Percentiles rank a stretch among this genome's conserved stretches.
Conservation (phyloP, 2,113 vertebrate genomes). For the Opisthocomus hoazin region DNA sequence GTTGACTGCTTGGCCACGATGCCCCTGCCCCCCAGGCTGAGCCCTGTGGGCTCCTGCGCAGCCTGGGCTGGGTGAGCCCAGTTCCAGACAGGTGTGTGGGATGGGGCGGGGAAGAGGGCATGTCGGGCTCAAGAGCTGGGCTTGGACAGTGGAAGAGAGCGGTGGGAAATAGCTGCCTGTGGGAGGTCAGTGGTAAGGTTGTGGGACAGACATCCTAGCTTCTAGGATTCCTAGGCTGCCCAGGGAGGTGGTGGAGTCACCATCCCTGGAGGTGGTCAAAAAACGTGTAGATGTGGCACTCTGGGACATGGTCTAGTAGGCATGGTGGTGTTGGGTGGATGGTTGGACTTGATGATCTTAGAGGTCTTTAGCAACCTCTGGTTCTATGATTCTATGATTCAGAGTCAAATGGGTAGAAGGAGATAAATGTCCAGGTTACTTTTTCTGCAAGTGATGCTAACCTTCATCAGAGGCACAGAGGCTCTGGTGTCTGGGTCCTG, state of each 20-base stretch:
- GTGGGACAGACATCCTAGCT: accelerated
- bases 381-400: too few species aligned
- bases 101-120: too few species aligned
- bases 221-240: too few species aligned
- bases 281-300: too few species aligned
- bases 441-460: background rate
- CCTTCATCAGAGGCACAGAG: accelerated
- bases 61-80: background rate
- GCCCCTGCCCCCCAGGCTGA: background rate
- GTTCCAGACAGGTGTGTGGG: too few species aligned
- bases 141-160: background rate
- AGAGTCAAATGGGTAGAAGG: background rate
- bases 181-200: background rate
- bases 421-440: background rate
- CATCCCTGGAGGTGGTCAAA: too few species aligned
- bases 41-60: background rate
- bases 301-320: too few species aligned
- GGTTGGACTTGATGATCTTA: too few species aligned
- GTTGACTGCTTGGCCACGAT: accelerated
- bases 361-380: too few species aligned
- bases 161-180: background rate
- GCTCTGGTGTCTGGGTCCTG: background rate
- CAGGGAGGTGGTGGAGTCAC: too few species aligned
- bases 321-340: too few species aligned
- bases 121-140: background rate